These are phyloP conservation scores for Pantherophis guttatus DNA, from an alignment of 2,113 vertebrate species.

Conservation along the genomic window DNA sequence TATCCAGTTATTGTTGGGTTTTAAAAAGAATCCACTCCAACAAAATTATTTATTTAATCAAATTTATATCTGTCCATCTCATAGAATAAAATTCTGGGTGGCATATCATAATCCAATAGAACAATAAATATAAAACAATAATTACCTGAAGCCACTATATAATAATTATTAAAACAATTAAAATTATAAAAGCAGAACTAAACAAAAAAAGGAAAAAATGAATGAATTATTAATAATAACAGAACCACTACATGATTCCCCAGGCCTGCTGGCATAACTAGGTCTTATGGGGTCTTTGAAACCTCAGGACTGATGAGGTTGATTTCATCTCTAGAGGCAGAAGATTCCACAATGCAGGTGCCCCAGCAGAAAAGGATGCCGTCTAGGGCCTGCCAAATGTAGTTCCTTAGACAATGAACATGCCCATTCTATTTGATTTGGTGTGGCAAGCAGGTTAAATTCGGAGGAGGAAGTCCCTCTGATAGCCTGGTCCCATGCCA, in stretches of 20 bases:
- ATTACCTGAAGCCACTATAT: not conserved
- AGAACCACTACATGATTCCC: not conserved
- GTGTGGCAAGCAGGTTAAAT: not conserved
- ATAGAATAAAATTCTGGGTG: not conserved
- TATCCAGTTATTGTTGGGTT: not conserved
- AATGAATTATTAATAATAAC: not conserved
- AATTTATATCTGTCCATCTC: not conserved
- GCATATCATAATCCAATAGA: not conserved
- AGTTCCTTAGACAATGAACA: not conserved
- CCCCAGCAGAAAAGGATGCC: not conserved
- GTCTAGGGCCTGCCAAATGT: not conserved
- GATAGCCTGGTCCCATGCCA: not conserved
- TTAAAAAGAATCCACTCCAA: not conserved
- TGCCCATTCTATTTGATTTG: not conserved
- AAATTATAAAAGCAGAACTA: not conserved
- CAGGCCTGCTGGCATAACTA: not conserved
- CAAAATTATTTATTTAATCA: not conserved
- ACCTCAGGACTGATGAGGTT: not conserved
- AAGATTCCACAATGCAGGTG: not conserved
- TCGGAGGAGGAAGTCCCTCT: not conserved
- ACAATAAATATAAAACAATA: not conserved
- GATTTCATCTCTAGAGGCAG: not conserved
- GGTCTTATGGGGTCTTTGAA: not conserved
- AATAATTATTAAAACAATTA: not conserved
- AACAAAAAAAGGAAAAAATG: not conserved